Conservation (phyloP, 2,797 vertebrate genomes). For the Gouania willdenowi region DNA sequence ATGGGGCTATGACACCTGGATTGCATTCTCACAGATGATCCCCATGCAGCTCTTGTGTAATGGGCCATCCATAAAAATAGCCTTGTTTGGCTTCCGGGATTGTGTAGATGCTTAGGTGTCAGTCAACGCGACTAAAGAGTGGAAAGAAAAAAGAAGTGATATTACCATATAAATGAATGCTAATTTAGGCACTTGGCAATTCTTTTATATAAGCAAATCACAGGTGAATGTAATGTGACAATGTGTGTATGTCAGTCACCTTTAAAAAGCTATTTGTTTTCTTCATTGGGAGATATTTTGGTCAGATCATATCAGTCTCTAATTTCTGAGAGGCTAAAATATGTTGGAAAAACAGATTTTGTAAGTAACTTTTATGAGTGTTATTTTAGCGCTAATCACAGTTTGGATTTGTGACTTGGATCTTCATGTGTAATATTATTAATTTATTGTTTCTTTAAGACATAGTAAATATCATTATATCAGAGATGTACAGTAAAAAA, state of each 20-base stretch:
- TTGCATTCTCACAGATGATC: slow-evolving; percentile 68
- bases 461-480: no score
- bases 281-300: not conserved
- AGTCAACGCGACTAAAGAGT: slow-evolving; percentile 40
- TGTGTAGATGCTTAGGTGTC: slow-evolving; percentile 51
- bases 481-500: no score
- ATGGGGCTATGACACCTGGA: slow-evolving; percentile 59
- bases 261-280: slow-evolving; percentile 7
- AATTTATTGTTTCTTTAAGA: no score
- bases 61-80: slow-evolving; percentile 70
- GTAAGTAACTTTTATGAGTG: no score
- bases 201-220: slow-evolving; percentile 42
- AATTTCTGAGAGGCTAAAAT: no score
- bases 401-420: no score
- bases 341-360: no score
- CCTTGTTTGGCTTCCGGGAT: slow-evolving; percentile 58
- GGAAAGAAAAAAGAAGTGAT: slow-evolving; percentile 27
- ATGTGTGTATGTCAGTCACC: slow-evolving; percentile 1
- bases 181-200: slow-evolving; percentile 52
- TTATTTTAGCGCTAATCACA: no score
- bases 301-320: no score
- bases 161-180: slow-evolving; percentile 63
- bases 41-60: slow-evolving; percentile 62
- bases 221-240: slow-evolving; percentile 13
- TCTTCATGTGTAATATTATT: no score